These are phyloP conservation scores for Sinotaia quadrata DNA, from an alignment of 2,888 invertebrate species.

Conservation along the genomic window DNA sequence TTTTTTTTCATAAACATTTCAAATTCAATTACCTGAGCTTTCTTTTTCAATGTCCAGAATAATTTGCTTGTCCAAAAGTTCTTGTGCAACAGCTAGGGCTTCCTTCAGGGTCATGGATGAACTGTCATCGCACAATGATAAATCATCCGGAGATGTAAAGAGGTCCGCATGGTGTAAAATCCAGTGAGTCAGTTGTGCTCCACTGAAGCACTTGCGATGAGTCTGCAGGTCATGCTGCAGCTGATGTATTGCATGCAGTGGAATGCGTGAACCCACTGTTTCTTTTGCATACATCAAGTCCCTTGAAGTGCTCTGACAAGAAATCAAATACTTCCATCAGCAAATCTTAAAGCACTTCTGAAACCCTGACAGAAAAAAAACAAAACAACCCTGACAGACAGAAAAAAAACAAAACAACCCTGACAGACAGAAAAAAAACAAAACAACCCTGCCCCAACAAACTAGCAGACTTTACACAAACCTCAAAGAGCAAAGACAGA, in stretches of 20 bases:
- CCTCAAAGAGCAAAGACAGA: not conserved
- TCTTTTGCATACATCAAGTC: slow-evolving; percentile 29
- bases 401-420: not conserved
- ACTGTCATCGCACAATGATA: slow-evolving; percentile 4
- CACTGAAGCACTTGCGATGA: slow-evolving; percentile 59
- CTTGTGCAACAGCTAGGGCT: slow-evolving; percentile 48
- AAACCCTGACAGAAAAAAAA: too few species aligned
- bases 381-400: slow-evolving; percentile 2
- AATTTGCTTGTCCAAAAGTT: slow-evolving; percentile 49
- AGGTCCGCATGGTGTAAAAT: slow-evolving; percentile 33
- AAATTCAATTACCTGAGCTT: not conserved
- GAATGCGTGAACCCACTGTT: not conserved
- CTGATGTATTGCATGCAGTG: slow-evolving; percentile 40
- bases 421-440: not conserved
- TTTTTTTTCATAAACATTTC: too few species aligned
- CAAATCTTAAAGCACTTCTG: too few species aligned
- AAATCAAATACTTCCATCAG: too few species aligned
- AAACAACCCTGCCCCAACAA: not conserved
- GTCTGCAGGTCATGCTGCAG: slow-evolving; percentile 53
- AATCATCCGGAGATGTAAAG: slow-evolving; percentile 16
- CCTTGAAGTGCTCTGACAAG: slow-evolving; percentile 23
- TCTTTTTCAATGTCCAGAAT: slow-evolving; percentile 50
- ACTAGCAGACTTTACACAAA: not conserved
- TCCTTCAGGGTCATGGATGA: slow-evolving; percentile 31
- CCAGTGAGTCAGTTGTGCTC: slow-evolving; percentile 55